These are phyloP conservation scores for Oikopleura dioica DNA, from an alignment of 23 tunicate genomes.

Conservation along the genomic window DNA sequence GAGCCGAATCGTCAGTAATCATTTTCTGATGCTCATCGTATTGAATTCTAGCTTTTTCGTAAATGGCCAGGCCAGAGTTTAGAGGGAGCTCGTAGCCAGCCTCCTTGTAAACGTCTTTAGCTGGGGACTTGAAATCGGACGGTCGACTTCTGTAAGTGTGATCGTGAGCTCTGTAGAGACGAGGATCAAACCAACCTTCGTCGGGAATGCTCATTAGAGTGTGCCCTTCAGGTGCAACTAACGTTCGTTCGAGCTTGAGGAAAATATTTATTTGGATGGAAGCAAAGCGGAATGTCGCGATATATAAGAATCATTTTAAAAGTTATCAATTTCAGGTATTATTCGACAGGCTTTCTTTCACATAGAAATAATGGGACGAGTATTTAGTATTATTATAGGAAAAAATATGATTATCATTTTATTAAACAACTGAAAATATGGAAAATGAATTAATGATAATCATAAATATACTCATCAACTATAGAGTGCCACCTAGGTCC, in stretches of 20 bases:
- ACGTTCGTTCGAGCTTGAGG: background rate
- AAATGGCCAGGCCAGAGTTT: background rate
- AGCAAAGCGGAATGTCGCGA: no score
- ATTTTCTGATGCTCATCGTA: background rate
- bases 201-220: background rate
- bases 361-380: no score
- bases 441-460: no score
- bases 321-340: no score
- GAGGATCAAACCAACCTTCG: conserved; percentile 8
- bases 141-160: background rate
- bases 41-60: background rate
- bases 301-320: no score
- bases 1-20: background rate
- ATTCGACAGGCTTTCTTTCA: no score
- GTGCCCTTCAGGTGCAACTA: background rate
- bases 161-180: background rate
- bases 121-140: background rate
- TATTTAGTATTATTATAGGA: no score
- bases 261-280: no score
- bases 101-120: background rate
- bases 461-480: no score
- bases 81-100: background rate
- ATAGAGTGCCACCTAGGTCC: no score
- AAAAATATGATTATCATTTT: no score
- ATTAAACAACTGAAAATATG: no score